These are phyloP conservation scores for Heliothis peltigera DNA, from an alignment of 2,888 invertebrate genomes.

Conservation along the genomic window DNA sequence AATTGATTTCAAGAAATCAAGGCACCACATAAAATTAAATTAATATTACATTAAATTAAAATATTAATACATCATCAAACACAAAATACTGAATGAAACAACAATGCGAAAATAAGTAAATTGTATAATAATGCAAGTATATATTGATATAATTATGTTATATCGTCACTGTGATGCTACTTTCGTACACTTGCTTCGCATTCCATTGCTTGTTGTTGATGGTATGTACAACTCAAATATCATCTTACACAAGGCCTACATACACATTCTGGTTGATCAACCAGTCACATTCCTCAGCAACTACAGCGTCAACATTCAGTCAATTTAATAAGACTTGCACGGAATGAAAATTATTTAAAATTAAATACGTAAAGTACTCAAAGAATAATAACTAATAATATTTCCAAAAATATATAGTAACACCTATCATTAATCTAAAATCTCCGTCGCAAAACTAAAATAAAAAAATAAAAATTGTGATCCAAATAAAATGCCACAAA, in stretches of 20 bases:
- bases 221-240: slow-evolving; percentile 71
- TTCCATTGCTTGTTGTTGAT: slow-evolving; percentile 62
- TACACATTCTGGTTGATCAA: slow-evolving; percentile 62
- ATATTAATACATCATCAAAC: slow-evolving; percentile 80
- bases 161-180: slow-evolving; percentile 77
- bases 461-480: slow-evolving; percentile 84
- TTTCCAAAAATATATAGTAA: slow-evolving; percentile 78
- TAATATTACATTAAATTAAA: slow-evolving; percentile 76
- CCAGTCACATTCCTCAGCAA: slow-evolving; percentile 74
- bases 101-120: slow-evolving; percentile 70
- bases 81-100: slow-evolving; percentile 83
- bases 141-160: slow-evolving; percentile 54
- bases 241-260: slow-evolving; percentile 65
- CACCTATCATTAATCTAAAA: slow-evolving; percentile 74
- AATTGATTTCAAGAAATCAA: slow-evolving; percentile 79
- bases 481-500: slow-evolving; percentile 79
- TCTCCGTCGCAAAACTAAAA: slow-evolving; percentile 83
- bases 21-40: slow-evolving; percentile 84
- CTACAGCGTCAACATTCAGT: slow-evolving; percentile 85
- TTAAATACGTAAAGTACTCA: slow-evolving; percentile 87
- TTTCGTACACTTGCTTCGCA: slow-evolving; percentile 64
- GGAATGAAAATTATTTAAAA: slow-evolving; percentile 87
- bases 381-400: slow-evolving; percentile 81
- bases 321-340: slow-evolving; percentile 81
- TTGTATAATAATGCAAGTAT: slow-evolving; percentile 66